phyloP scores from a whole-genome alignment of 2,113 vertebrate species.

The Martes martes region DNA sequence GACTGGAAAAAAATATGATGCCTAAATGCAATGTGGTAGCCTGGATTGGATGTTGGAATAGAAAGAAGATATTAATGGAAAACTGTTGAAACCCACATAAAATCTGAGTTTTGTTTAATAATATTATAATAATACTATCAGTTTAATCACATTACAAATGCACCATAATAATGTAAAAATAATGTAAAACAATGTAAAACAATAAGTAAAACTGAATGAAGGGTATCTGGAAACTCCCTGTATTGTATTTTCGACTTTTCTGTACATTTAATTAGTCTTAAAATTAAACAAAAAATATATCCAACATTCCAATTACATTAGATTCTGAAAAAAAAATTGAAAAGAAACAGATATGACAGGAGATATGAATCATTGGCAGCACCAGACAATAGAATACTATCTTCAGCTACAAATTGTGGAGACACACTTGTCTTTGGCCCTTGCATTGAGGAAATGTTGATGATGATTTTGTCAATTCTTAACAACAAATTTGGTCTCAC shows the following conservation, averaged over 20 bases:
- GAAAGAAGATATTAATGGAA: background rate
- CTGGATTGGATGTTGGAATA: background rate
- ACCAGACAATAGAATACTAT: background rate
- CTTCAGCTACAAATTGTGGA: background rate
- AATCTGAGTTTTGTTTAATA: background rate
- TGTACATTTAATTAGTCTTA: background rate
- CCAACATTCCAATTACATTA: background rate
- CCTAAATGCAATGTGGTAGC: background rate
- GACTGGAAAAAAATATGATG: background rate
- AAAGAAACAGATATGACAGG: background rate
- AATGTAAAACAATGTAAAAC: background rate
- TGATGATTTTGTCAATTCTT: background rate
- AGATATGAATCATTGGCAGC: background rate
- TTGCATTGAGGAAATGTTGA: background rate
- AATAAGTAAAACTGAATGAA: background rate
- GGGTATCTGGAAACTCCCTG: background rate
- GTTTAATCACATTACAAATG: background rate
- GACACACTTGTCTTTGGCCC: background rate
- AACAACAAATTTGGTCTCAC: background rate
- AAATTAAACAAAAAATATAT: background rate
- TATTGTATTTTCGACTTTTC: background rate
- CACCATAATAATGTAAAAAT: background rate
- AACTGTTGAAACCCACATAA: background rate
- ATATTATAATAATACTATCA: background rate
- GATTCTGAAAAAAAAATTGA: background rate